Conservation (phyloP, 2,113 vertebrate genomes). For the Sturnus vulgaris region DNA sequence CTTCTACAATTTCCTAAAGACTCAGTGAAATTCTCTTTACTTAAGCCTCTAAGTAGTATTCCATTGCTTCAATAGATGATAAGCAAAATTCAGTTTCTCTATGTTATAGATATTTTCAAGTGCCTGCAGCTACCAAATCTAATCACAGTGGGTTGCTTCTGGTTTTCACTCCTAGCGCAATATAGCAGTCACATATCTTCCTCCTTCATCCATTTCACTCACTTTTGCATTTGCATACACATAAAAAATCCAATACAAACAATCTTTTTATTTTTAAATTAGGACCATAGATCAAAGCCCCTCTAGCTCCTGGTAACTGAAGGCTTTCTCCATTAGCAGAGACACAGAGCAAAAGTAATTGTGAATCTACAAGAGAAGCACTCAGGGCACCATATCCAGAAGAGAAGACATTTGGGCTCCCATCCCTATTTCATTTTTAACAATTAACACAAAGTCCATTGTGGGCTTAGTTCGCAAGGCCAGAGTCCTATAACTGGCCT, state of each 20-base stretch:
- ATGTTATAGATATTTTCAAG: not conserved
- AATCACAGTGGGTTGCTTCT: not conserved
- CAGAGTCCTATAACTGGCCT: not conserved
- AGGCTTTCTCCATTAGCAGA: not conserved
- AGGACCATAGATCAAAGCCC: not conserved
- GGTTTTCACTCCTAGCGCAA: not conserved
- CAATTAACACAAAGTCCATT: not conserved
- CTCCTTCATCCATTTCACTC: not conserved
- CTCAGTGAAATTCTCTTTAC: not conserved
- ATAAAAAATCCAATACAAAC: not conserved
- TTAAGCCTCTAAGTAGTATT: not conserved
- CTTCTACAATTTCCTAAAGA: not conserved
- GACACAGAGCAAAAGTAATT: not conserved
- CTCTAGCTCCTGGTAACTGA: not conserved
- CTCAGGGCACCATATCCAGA: not conserved
- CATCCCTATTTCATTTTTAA: not conserved
- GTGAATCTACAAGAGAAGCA: not conserved
- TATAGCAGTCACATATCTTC: not conserved
- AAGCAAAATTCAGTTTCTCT: not conserved
- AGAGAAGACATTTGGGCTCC: not conserved
- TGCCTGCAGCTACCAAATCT: not conserved
- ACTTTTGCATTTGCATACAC: not conserved
- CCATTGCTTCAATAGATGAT: not conserved
- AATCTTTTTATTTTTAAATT: not conserved
- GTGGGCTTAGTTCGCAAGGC: not conserved